Conservation (phyloP, 2,797 vertebrate species). For the Danio tinwini region DNA sequence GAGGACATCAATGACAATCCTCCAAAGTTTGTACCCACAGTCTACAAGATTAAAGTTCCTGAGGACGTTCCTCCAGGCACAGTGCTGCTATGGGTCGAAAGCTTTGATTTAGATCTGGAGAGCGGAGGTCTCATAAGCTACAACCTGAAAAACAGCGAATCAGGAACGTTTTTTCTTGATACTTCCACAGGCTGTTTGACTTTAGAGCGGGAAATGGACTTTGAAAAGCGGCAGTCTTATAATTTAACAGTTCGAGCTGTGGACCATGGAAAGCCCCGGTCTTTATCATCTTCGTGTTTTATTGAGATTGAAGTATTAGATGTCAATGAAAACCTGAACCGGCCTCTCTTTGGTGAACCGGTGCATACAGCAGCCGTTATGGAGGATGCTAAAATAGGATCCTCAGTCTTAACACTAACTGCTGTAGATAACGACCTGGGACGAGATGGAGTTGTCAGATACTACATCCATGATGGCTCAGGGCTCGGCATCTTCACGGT, state of each 20-base stretch:
- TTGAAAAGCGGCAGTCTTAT: conserved; percentile 85
- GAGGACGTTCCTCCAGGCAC: conserved; percentile 90
- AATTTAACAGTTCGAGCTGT: conserved; percentile 91
- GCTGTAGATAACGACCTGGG: conserved; percentile 89
- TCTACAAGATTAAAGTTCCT: conserved; percentile 85
- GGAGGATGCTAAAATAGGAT: conserved; percentile 86
- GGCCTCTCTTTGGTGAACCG: conserved; percentile 86
- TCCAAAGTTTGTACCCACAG: conserved; percentile 85
- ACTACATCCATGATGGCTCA: conserved; percentile 88
- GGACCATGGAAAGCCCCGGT: conserved; percentile 86
- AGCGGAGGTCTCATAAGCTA: conserved; percentile 87
- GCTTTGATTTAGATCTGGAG: conserved; percentile 86
- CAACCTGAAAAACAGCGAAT: conserved; percentile 82
- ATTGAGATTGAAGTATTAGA: conserved; percentile 90
- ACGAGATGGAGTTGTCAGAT: conserved; percentile 88
- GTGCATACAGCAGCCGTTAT: conserved; percentile 84
- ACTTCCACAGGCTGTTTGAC: conserved; percentile 83
- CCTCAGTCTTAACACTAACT: conserved; percentile 79
- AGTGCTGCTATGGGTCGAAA: conserved; percentile 88
- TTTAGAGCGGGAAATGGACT: conserved; percentile 92
- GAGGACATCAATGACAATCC: conserved; percentile 93
- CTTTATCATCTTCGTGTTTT: conserved; percentile 89
- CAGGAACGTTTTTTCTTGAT: conserved; percentile 85
- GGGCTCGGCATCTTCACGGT: conserved; percentile 87
- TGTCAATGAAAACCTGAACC: conserved; percentile 93